A percentile compares a stretch with the other conserved stretches of the same genome.
phyloP scores from a whole-genome alignment of 1,140 invertebrate genomes.

The Metaphire vulgaris region DNA sequence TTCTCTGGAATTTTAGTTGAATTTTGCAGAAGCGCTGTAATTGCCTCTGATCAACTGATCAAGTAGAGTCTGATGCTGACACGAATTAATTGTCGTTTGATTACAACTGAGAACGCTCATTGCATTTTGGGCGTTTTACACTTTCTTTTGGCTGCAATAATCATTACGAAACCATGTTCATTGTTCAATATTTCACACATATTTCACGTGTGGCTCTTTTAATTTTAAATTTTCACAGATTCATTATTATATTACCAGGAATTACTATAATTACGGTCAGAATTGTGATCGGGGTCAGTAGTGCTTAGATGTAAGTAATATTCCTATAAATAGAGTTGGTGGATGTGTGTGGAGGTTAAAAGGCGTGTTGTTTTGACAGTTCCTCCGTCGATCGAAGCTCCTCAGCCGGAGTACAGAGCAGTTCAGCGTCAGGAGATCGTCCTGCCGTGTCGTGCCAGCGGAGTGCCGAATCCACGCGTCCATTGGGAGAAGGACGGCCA shows the following conservation, averaged over 20 bases:
- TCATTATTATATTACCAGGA: background rate
- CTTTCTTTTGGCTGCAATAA: background rate
- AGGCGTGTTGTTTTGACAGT: conserved; percentile 36
- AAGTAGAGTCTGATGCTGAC: too few relatives aligned
- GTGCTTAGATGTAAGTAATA: background rate
- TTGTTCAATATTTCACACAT: background rate
- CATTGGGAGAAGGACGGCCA: conserved; percentile 47
- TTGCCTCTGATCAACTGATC: too few relatives aligned
- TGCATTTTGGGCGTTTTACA: too few relatives aligned
- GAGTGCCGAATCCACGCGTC: conserved; percentile 46
- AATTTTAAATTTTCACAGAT: background rate
- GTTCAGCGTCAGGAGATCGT: conserved; percentile 40
- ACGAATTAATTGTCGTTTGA: too few relatives aligned
- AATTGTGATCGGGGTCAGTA: background rate
- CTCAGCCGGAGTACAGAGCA: conserved; percentile 36
- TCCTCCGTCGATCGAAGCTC: conserved; percentile 39
- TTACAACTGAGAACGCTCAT: too few relatives aligned
- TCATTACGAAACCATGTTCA: background rate
- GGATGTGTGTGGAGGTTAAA: background rate
- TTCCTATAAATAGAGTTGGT: too few relatives aligned
- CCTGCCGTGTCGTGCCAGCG: conserved; percentile 49
- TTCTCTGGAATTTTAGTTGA: background rate
- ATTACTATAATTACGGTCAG: background rate
- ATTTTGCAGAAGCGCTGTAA: background rate
- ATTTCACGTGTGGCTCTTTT: background rate